Base-by-base conservation (phyloP, 2,797 vertebrate species). In the Parauchenoglanis ngamensis region DNA sequence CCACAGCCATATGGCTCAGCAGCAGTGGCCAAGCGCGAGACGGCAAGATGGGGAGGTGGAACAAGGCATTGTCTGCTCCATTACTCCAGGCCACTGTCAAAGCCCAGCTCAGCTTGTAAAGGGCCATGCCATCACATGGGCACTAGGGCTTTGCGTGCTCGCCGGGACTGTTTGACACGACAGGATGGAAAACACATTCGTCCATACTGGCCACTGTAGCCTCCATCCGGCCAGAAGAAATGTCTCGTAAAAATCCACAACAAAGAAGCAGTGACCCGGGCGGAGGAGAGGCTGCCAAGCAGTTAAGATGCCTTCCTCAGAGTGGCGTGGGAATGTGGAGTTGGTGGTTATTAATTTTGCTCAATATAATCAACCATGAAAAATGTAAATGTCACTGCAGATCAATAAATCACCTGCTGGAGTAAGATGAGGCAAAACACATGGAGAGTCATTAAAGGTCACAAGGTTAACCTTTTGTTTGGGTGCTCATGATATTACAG, bases 1-100 rank as follows among this genome's bases (percentile, higher is more conserved):
- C 92, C 84, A 68, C 67, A 92, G 94, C 95, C 96, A 96, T 96
- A 96, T 96, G 95, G 95, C 93, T 93, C 88, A 67, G 89, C 83
- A 83, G 93, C 92, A 92, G 93, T 84, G 44, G 89, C 84, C 94
- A 93, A 92, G 89, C 87, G 92, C 93, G 91, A 94, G 92, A 92
- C 65, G 86, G 77, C 94, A 92, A 89, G 83, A 82, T 94, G 92
- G 93, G 92, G 93, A 94, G 92, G 94, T 94, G 94, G 94, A 95
- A 95, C 57, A 93, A 91, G 90, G 78, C 89, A 93, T 94, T 95
- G 93, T 90, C 89, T 87, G 93, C 95, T 94, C 91, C 92, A 92
- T 93, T 94, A 95, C 93, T 91, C 93, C 84, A 63, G 86, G 90
- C 70, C 91, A 92, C 93, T 92, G 92, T 95, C 94, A 93, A 92